A percentile compares a stretch with the other conserved stretches of the same genome.
These are phyloP conservation scores for Galago senegalensis DNA, from an alignment of 2,797 vertebrate genomes.

Conservation along the genomic window DNA sequence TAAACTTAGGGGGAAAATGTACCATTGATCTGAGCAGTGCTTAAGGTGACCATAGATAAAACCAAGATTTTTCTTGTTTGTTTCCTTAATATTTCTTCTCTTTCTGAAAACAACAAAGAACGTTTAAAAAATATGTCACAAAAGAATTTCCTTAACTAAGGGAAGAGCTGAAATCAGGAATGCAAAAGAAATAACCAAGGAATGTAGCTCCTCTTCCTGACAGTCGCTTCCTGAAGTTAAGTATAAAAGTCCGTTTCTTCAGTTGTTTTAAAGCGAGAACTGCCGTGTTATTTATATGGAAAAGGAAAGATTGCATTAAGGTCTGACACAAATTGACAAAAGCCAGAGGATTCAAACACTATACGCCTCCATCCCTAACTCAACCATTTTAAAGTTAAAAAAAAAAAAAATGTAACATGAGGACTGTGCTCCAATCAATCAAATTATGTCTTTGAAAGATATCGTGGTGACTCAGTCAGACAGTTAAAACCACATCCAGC, in stretches of 20 bases:
- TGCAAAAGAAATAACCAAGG: slow-evolving; percentile 31
- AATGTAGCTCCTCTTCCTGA: slow-evolving; percentile 29
- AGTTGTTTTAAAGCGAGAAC: slow-evolving; percentile 66
- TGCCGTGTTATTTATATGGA: slow-evolving; percentile 62
- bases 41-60: background rate
- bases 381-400: slow-evolving; percentile 73
- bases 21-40: background rate
- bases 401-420: slow-evolving; percentile 79
- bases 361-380: slow-evolving; percentile 63
- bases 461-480: slow-evolving; percentile 41
- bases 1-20: background rate
- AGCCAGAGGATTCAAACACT: slow-evolving; percentile 80
- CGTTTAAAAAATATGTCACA: background rate
- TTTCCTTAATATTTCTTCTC: background rate
- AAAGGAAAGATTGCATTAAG: slow-evolving; percentile 80
- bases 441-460: slow-evolving; percentile 72
- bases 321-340: slow-evolving; percentile 83
- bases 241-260: slow-evolving; percentile 63
- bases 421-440: slow-evolving; percentile 70
- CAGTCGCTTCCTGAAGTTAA: slow-evolving; percentile 74
- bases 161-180: slow-evolving; percentile 19
- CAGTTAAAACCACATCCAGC: slow-evolving; percentile 48
- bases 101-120: slow-evolving; percentile 50
- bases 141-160: background rate
- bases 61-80: background rate